Evolutionary conservation across 2,888 invertebrate genomes (phyloP), one percentile per base, ranked within the genome.

Genomic region (Alloplasta piceator): DNA sequence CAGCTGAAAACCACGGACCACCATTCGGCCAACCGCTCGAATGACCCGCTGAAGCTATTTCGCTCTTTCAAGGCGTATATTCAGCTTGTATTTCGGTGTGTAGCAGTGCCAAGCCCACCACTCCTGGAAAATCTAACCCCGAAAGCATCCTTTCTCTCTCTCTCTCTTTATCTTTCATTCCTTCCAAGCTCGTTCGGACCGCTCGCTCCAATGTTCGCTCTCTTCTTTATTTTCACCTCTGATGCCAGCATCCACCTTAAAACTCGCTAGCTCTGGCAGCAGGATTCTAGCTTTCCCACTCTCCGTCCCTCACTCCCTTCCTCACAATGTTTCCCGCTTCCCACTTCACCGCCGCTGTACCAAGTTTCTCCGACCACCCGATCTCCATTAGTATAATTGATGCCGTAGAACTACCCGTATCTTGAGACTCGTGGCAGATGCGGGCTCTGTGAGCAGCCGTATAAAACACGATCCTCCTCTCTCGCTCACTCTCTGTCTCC

Each of bases 381-480:
- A 88, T 90, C 87, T 90, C 91, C 91, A 92, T 92, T 92, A 92
- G 91, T 90, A 90, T 92, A 92, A 92, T 92, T 92, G 75, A 75
- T 75, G 90, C 90, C 86, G 85, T 86, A 84, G 88, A 87, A 90
- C 88, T 88, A 89, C 88, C 89, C 88, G 89, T 87, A 90, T 89
- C 88, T 88, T 85, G 85, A 83, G 85, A 85, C 48, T 84, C 68
- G 66, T 82, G 83, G 82, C 76, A 80, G 85, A 89, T 88, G 87
- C 88, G 88, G 89, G 89, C 84, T 84, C 75, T 50, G 75, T 72
- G 78, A 77, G 82, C 76, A 84, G 86, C 79, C 67, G 76, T 68
- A 75, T 75, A 76, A 82, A 79, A 80, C 80, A 78, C 75, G 79
- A 82, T 75, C 80, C 80, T 87, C 74, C 81, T 82, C 78, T 74